Evolutionary conservation across 2,888 invertebrate genomes (phyloP).

Genomic region (Aleiodes testaceus): DNA sequence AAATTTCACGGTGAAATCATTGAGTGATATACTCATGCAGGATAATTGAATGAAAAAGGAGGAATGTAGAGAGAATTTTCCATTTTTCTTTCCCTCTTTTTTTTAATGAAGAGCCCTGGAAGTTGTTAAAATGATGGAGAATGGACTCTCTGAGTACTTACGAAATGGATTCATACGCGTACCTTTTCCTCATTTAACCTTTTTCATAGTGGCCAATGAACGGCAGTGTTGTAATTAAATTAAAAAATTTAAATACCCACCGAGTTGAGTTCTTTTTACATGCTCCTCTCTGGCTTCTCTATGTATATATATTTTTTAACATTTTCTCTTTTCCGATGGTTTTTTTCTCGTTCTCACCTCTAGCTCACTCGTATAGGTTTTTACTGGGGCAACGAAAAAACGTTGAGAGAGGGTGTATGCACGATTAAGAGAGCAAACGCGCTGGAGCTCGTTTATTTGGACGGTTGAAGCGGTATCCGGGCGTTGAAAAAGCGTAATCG

Average conservation of each 20-base stretch:
- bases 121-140: slow-evolving; percentile 40
- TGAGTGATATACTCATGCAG: not conserved
- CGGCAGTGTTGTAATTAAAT: slow-evolving; percentile 56
- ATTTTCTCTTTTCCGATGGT: slow-evolving; percentile 15
- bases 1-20: slow-evolving; percentile 1
- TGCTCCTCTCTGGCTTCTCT: slow-evolving; percentile 5
- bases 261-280: slow-evolving; percentile 39
- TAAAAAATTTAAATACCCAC: slow-evolving; percentile 60
- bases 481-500: slow-evolving; percentile 45
- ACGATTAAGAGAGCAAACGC: slow-evolving; percentile 27
- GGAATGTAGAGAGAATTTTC: not conserved
- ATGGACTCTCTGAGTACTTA: slow-evolving; percentile 43
- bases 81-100: not conserved
- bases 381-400: slow-evolving; percentile 35
- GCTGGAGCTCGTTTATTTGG: slow-evolving; percentile 31
- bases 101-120: slow-evolving; percentile 2
- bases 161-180: slow-evolving; percentile 43
- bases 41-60: not conserved
- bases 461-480: slow-evolving; percentile 32
- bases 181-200: slow-evolving; percentile 34
- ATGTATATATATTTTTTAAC: slow-evolving; percentile 3
- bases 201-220: slow-evolving; percentile 40
- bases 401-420: slow-evolving; percentile 34
- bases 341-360: slow-evolving; percentile 32
- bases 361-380: slow-evolving; percentile 18